phyloP scores from a whole-genome alignment of 2,797 vertebrate species.

The Jordanella pulchra region DNA sequence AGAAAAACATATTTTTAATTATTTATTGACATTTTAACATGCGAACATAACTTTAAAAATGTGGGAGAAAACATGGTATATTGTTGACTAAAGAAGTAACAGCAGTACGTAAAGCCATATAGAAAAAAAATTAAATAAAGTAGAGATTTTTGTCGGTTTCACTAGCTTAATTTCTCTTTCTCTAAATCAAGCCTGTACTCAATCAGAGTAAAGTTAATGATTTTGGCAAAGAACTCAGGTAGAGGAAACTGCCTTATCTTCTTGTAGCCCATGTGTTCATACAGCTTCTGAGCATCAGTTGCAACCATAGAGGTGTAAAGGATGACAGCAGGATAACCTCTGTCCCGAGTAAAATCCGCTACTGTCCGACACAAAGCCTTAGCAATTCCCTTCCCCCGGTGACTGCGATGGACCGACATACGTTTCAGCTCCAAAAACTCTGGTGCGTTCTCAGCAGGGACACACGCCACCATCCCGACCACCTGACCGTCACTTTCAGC shows the following conservation, averaged over 20 bases:
- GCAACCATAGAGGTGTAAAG: slow-evolving; percentile 79
- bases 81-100: neutral
- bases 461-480: slow-evolving; percentile 77
- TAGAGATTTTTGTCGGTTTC: neutral
- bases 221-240: slow-evolving; percentile 58
- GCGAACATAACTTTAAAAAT: neutral
- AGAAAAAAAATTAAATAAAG: neutral
- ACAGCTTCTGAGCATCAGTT: slow-evolving; percentile 83
- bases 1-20: too few species aligned
- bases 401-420: slow-evolving; percentile 77
- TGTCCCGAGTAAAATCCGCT: slow-evolving; percentile 69
- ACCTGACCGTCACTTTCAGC: slow-evolving; percentile 77
- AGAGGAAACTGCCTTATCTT: slow-evolving; percentile 58
- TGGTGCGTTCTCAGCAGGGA: neutral
- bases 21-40: neutral
- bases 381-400: slow-evolving; percentile 79
- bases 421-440: slow-evolving; percentile 82
- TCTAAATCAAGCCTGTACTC: slow-evolving; percentile 78
- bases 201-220: slow-evolving; percentile 77
- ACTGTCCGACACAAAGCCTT: slow-evolving; percentile 78
- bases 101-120: neutral
- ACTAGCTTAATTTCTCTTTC: neutral
- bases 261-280: slow-evolving; percentile 78
- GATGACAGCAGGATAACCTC: slow-evolving; percentile 70
- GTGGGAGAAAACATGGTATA: neutral